Percentiles rank a stretch among this genome's conserved stretches.
phyloP scores from a whole-genome alignment of 2,888 invertebrate species.

The Norana najaformis region DNA sequence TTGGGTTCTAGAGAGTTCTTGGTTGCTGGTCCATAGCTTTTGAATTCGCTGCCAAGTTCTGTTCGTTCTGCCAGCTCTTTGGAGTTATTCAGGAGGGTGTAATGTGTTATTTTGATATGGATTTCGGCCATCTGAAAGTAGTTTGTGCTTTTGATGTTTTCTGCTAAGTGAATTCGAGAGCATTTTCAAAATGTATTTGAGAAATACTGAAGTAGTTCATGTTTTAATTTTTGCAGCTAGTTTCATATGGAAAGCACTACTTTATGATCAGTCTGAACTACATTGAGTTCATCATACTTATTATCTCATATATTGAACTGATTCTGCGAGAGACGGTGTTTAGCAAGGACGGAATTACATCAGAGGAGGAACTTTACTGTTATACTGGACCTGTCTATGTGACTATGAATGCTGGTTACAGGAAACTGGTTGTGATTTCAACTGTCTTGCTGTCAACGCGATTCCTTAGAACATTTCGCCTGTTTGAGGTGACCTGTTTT shows the following conservation, averaged over 20 bases:
- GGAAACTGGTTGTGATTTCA: slow-evolving; percentile 43
- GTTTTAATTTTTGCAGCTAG: slow-evolving; percentile 44
- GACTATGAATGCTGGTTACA: slow-evolving; percentile 28
- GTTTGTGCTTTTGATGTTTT: neutral
- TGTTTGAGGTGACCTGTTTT: slow-evolving; percentile 50
- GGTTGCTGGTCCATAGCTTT: too few species aligned
- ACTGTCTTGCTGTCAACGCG: slow-evolving; percentile 47
- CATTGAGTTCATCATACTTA: slow-evolving; percentile 67
- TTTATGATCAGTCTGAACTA: slow-evolving; percentile 69
- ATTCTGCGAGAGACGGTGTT: slow-evolving; percentile 53
- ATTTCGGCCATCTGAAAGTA: neutral
- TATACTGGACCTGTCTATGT: neutral
- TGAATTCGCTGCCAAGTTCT: too few species aligned
- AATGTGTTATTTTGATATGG: neutral
- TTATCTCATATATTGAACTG: slow-evolving; percentile 66
- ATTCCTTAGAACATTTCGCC: slow-evolving; percentile 48
- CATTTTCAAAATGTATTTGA: neutral
- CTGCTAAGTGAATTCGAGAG: neutral
- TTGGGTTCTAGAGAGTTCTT: too few species aligned
- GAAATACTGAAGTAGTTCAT: neutral
- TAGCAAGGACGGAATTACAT: neutral
- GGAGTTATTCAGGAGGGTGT: too few species aligned
- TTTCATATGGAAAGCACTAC: slow-evolving; percentile 57
- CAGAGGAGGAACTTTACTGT: slow-evolving; percentile 7
- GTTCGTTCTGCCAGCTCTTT: too few species aligned